A percentile compares a stretch with the other conserved stretches of the same genome.
These are phyloP conservation scores for Hemiprocne comata DNA, from an alignment of 2,113 vertebrate species.

Conservation along the genomic window DNA sequence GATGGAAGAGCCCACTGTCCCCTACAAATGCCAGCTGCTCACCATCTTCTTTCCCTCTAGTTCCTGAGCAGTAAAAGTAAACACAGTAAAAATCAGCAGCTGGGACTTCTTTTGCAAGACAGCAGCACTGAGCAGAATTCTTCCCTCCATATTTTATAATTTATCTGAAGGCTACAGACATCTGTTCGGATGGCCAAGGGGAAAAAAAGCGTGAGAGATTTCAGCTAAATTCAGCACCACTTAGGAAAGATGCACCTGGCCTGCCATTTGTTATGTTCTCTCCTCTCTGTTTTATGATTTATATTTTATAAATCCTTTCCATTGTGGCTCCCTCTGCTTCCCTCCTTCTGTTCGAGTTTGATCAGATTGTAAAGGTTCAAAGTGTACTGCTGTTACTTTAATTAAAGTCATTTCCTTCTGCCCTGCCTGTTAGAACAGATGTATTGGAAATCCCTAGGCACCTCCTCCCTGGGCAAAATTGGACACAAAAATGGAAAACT, in stretches of 20 bases:
- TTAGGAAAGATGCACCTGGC: slow-evolving; percentile 58
- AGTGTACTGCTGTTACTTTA: slow-evolving; percentile 47
- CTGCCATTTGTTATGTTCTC: slow-evolving; percentile 56
- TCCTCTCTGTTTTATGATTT: slow-evolving; percentile 41
- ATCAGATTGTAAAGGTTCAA: slow-evolving; percentile 53
- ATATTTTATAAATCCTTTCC: slow-evolving; percentile 55
- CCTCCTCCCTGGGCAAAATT: not conserved
- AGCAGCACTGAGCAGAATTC: not conserved
- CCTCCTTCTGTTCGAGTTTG: slow-evolving; percentile 54
- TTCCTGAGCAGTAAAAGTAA: not conserved
- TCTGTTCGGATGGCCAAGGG: slow-evolving; percentile 47
- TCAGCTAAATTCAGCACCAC: slow-evolving; percentile 62
- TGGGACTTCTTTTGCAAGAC: not conserved
- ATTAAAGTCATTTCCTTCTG: slow-evolving; percentile 54
- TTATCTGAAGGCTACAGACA: slow-evolving; percentile 52
- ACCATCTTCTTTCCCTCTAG: not conserved
- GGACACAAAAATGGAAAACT: not conserved
- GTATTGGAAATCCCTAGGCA: slow-evolving; percentile 45
- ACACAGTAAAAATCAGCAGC: not conserved
- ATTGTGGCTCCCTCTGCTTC: not conserved
- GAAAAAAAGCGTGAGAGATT: slow-evolving; percentile 36
- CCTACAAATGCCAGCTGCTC: not conserved
- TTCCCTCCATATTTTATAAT: slow-evolving; percentile 52
- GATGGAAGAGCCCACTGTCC: not conserved
- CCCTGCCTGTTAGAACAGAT: slow-evolving; percentile 26